Evolutionary conservation across 2,888 invertebrate genomes (phyloP).

Genomic region (Epinotia nisella): DNA sequence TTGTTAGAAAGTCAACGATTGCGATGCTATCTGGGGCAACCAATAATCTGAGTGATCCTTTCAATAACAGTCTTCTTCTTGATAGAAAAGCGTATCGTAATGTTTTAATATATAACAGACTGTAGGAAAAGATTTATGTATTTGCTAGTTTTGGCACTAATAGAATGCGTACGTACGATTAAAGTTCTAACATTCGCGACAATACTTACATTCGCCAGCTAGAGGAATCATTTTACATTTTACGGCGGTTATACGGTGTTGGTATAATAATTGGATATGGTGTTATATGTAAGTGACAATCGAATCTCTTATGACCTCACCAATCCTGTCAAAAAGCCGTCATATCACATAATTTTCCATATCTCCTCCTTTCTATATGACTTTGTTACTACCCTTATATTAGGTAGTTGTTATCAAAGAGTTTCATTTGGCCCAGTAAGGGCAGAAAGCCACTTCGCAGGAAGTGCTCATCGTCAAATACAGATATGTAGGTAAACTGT

Average conservation of each 20-base stretch:
- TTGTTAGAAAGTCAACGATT: constrained; percentile 63
- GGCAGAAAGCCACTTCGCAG: too few species aligned
- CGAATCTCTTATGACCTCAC: too few species aligned
- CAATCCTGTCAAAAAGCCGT: too few species aligned
- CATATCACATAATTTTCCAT: too few species aligned
- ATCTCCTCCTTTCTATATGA: too few species aligned
- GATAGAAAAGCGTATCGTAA: constrained; percentile 24
- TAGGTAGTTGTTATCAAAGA: too few species aligned
- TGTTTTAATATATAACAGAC: constrained; percentile 23
- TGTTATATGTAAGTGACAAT: not conserved
- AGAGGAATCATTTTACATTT: constrained; percentile 12
- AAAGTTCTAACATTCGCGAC: too few species aligned
- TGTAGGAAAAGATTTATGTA: not conserved
- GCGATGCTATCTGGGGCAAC: constrained; percentile 54
- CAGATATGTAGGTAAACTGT: too few species aligned
- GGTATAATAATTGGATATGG: not conserved
- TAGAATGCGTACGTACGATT: not conserved
- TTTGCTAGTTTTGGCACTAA: constrained; percentile 1
- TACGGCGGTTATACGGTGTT: too few species aligned
- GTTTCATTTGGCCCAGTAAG: too few species aligned
- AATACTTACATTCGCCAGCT: not conserved
- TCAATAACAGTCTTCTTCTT: constrained; percentile 28
- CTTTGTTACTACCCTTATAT: too few species aligned
- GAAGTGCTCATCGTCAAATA: too few species aligned
- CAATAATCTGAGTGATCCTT: constrained; percentile 43